phyloP scores from a whole-genome alignment of 2,888 invertebrate genomes.

The Dynastes maya region DNA sequence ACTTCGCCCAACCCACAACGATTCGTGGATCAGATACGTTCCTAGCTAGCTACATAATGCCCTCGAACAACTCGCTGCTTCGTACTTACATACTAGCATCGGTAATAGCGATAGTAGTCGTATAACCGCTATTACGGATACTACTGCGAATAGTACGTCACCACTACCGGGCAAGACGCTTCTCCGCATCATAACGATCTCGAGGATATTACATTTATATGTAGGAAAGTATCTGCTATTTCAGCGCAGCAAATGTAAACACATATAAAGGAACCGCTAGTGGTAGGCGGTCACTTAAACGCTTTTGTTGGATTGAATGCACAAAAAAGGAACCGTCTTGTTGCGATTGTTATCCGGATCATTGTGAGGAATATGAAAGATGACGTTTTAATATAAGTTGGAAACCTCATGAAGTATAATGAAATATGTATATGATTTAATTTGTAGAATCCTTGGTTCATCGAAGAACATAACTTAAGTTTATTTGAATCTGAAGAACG shows the following conservation, averaged over 20 bases:
- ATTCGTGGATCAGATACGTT: conserved; percentile 52
- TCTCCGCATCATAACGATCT: conserved; percentile 22
- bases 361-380: too few species aligned
- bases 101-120: conserved; percentile 9
- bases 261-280: not conserved
- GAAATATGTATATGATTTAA: too few species aligned
- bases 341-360: not conserved
- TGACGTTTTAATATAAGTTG: too few species aligned
- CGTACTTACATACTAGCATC: not conserved
- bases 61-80: conserved; percentile 40
- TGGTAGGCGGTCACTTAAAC: not conserved
- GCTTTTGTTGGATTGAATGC: not conserved
- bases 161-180: conserved; percentile 22
- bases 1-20: conserved; percentile 50
- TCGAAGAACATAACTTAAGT: too few species aligned
- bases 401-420: too few species aligned
- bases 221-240: conserved; percentile 30
- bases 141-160: conserved; percentile 9
- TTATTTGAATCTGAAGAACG: too few species aligned
- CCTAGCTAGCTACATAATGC: conserved; percentile 46
- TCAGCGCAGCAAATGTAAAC: not conserved
- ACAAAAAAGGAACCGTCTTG: conserved; percentile 1
- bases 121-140: not conserved
- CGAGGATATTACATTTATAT: not conserved
- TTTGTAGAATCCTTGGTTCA: too few species aligned